Base-by-base conservation (phyloP, 2,113 vertebrate species). In the Syngnathoides biaculeatus region DNA sequence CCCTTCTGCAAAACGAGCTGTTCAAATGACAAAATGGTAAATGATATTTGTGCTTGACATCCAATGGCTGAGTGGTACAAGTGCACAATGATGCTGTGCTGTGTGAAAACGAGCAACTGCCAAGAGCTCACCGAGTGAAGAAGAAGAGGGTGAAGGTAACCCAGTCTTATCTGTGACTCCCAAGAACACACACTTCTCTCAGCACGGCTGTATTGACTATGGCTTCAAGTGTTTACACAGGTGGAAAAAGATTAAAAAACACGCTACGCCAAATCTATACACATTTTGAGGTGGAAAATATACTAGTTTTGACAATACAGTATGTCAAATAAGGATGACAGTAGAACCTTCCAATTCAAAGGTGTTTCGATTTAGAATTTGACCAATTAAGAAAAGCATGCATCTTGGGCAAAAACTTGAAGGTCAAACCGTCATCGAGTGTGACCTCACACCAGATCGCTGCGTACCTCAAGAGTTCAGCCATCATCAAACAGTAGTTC, bases 141-240 rank as follows among this genome's bases (percentile, higher is more conserved):
- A 79, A 74, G 72, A 68, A 74, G 40, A 58, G 64, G 52, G 60
- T 60, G 62, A 72, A 40, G 27, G 67, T 84, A 74, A 84, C 79
- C 64, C 72, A 12, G 39, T 60, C 62, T 80, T 80, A 86, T 82
- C 79, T 74, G 39, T 2, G 17, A 57, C 42, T 5, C 0, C 27
- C 4, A 30, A 69, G 79, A 79, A 77, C 75, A 84, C 40, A 60
- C 24, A 79, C 61, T 61, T 8, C 14, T 57, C 13, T 57, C 26
- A 30, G 55, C 61, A 52, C 52, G 63, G 52, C 47, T 13, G 68
- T 79, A 73, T 68, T 72, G 79, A 73, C 57, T 68, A 20, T 19
- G 22, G 13, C 56, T 52, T 0, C 12, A 57, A 69, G 68, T 77
- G 69, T 80, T 86, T 75, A 67, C 73, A 47, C 63, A 78, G 50